Conservation (phyloP, 2,797 vertebrate genomes). For the Micropoecilia bifurca region DNA sequence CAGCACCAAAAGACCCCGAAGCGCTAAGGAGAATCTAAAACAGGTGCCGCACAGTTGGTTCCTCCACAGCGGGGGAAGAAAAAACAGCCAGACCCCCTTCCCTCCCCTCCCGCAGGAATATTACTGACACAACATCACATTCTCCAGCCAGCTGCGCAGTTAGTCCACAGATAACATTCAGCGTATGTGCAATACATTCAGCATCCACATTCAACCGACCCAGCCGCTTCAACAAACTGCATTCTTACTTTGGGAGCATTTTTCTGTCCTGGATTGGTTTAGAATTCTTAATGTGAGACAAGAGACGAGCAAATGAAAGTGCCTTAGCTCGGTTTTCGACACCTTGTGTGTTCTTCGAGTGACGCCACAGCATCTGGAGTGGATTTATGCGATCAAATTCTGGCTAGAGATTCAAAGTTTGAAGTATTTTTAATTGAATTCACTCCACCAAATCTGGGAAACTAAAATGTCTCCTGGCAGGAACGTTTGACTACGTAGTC, state of each 20-base stretch:
- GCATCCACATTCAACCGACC: slow-evolving; percentile 11
- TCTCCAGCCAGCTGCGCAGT: slow-evolving; percentile 77
- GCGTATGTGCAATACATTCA: slow-evolving; percentile 20
- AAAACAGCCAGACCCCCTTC: slow-evolving; percentile 66
- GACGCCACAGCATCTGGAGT: slow-evolving; percentile 70
- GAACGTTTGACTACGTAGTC: slow-evolving; percentile 55
- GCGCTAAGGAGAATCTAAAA: slow-evolving; percentile 78
- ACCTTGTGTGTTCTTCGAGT: slow-evolving; percentile 71
- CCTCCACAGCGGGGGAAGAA: slow-evolving; percentile 59
- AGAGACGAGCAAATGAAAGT: slow-evolving; percentile 46
- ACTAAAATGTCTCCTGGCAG: slow-evolving; percentile 70
- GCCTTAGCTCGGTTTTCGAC: slow-evolving; percentile 50
- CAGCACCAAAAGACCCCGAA: slow-evolving; percentile 45
- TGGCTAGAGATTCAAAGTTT: slow-evolving; percentile 76
- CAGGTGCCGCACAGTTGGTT: slow-evolving; percentile 81
- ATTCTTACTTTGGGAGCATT: neutral
- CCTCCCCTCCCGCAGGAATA: slow-evolving; percentile 61
- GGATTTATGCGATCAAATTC: slow-evolving; percentile 66
- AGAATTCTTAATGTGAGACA: slow-evolving; percentile 12
- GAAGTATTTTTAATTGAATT: slow-evolving; percentile 77
- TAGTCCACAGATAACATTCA: slow-evolving; percentile 56
- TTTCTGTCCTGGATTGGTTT: slow-evolving; percentile 20
- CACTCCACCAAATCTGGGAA: slow-evolving; percentile 61
- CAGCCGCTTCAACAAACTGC: neutral
- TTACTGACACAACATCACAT: slow-evolving; percentile 77